These are phyloP conservation scores for Panagrolaimus sp. DNA, from an alignment of 1,140 invertebrate species.

Conservation along the genomic window DNA sequence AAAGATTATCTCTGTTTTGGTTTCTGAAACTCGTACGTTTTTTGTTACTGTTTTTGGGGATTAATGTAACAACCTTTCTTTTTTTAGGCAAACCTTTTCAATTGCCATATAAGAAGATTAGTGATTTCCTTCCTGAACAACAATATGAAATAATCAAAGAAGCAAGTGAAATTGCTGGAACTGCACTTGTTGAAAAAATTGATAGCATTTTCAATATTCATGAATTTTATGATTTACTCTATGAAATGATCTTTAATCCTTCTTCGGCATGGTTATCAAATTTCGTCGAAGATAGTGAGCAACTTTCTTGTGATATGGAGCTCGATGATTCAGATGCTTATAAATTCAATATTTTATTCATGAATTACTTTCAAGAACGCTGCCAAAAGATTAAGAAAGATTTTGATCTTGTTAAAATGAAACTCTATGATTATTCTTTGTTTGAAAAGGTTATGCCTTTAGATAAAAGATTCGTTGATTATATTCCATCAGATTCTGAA, in stretches of 20 bases:
- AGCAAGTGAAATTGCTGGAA: not conserved
- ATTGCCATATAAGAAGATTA: no score
- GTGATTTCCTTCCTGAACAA: no score
- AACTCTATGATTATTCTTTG: not conserved
- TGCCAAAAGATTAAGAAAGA: not conserved
- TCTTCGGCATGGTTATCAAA: not conserved
- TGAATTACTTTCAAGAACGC: not conserved
- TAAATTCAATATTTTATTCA: not conserved
- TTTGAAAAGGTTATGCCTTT: not conserved
- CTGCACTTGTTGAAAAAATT: conserved; percentile 4
- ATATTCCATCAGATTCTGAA: not conserved
- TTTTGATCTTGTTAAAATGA: not conserved
- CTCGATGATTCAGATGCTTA: not conserved
- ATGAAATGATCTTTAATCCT: conserved; percentile 7
- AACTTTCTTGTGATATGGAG: not conserved
- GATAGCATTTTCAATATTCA: conserved; percentile 11
- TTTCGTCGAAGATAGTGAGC: not conserved
- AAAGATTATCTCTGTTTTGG: not conserved
- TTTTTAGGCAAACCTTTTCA: no score
- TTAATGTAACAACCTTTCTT: no score
- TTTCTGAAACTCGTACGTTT: not conserved
- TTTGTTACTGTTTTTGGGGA: no score
- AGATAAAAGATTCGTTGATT: not conserved
- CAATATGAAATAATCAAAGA: not conserved
- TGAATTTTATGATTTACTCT: not conserved